Percentiles rank a stretch among this genome's conserved stretches.
phyloP scores from a whole-genome alignment of 2,888 invertebrate species.

The Prosopocoilus inquinatus region DNA sequence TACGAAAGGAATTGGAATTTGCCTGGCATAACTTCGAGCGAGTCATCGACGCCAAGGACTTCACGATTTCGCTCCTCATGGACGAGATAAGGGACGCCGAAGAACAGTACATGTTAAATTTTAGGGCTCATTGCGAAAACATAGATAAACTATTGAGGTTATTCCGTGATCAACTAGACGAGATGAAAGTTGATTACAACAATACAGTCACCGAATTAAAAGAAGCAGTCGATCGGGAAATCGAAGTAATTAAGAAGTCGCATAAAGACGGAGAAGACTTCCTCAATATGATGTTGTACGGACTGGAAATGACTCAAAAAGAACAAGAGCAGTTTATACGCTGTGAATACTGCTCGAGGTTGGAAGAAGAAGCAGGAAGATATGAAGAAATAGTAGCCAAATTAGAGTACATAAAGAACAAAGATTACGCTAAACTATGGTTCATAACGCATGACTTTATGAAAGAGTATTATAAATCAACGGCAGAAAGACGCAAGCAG shows the following conservation, averaged over 20 bases:
- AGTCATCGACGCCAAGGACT: slow-evolving; percentile 51
- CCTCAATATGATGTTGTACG: slow-evolving; percentile 52
- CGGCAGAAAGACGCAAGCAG: slow-evolving; percentile 29
- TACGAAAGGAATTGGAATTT: slow-evolving; percentile 47
- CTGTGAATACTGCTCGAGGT: slow-evolving; percentile 42
- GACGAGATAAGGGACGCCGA: slow-evolving; percentile 48
- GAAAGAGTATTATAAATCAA: slow-evolving; percentile 16
- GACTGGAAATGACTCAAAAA: slow-evolving; percentile 51
- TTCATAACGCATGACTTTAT: slow-evolving; percentile 34
- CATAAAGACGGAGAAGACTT: slow-evolving; percentile 51
- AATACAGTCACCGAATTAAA: slow-evolving; percentile 41
- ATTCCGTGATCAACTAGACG: slow-evolving; percentile 42
- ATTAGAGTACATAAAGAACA: slow-evolving; percentile 35
- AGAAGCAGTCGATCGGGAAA: slow-evolving; percentile 43
- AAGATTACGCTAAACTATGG: slow-evolving; percentile 35
- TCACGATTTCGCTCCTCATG: slow-evolving; percentile 46
- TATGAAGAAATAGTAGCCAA: slow-evolving; percentile 34
- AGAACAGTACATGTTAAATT: slow-evolving; percentile 47
- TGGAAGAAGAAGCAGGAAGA: slow-evolving; percentile 42
- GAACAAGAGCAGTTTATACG: slow-evolving; percentile 39
- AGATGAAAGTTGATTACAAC: slow-evolving; percentile 40
- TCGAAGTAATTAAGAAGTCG: slow-evolving; percentile 43
- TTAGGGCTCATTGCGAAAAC: slow-evolving; percentile 43
- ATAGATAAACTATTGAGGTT: slow-evolving; percentile 45
- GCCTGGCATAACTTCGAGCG: slow-evolving; percentile 52